Base-by-base conservation (phyloP, 2,113 vertebrate species). In the Paraplagusia blochii region DNA sequence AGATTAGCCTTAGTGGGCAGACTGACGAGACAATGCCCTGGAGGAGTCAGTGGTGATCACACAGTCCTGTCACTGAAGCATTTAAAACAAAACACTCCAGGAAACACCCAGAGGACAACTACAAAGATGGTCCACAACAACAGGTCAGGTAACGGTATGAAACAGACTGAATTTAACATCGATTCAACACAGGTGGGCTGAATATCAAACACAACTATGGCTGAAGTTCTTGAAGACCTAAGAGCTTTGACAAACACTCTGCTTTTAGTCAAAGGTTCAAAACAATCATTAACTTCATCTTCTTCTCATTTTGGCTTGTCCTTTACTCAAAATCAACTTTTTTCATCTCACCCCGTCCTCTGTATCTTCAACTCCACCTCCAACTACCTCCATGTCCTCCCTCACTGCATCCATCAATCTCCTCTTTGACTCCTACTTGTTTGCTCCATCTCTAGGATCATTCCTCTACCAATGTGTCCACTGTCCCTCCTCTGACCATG, bases 1-100 rank as follows among this genome's bases (percentile, higher is more conserved):
- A 79, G 85, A 87, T 88, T 82, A 85, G 68, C 72, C 57, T 44
- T 53, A 12, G 66, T 72, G 58, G 70, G 57, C 61, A 42, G 61
- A 33, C 72, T 34, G 54, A 66, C 76, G 44, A 63, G 71, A 53
- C 11, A 38, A 68, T 53, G 66, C 64, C 70, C 63, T 53, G 22
- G 65, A 73, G 69, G 66, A 66, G 52, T 7, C 10, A 10, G 9
- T 29, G 12, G 49, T 69, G 63, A 74, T 77, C 69, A 61, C 22
- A 58, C 54, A 57, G 48, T 69, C 34, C 54, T 50, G 52, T 39
- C 59, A 70, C 64, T 18, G 49, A 79, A 74, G 54, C 63, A 18
- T 44, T 76, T 70, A 35, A 69, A 59, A 63, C 58, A 56, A 63
- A 70, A 54, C 62, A 50, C 53, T 77, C 35, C 15, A 12, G 60